Base-by-base conservation (phyloP, 2,888 invertebrate species). In the Cerastoderma edule region DNA sequence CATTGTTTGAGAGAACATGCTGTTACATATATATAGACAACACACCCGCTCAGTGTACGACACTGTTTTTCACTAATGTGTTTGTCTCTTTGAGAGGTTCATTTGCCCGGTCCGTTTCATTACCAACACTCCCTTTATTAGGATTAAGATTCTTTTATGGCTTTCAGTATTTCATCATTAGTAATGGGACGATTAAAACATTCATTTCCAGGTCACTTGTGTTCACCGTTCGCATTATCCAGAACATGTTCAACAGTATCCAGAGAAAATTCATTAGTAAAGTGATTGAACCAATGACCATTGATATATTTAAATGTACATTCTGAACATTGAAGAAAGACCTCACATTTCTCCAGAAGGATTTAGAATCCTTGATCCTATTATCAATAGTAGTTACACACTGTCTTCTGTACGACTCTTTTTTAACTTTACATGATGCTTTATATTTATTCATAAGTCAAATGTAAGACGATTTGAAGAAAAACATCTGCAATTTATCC, bases 151-250 rank as follows among this genome's bases (percentile, higher is more conserved):
- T 13, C 22, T 6, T 64, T 19, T 27, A 64, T 44, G 16, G 32
- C 24, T 22, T 13, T 39, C 33, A 35, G 6, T n/a, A 64, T 39
- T 4, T 64, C 64, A 10, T 39, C 39, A 39, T 64, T 44, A 10
- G 35, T 39, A 35, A 64, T 64, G 35, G 10, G 13, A 35, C 22
- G 2, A 39, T 64, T 64, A 39, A 64, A 60, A 4, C 30, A 13
- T 30, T 16, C 32, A 6, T 30, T 33, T 60, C 22, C 32, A 16
- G 24, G n/a, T 16, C 24, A n/a, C n/a, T 48, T 16, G n/a, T 22
- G 24, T 22, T 48, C 48, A 8, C 24, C 48, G 5, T 48, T 24
- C 24, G n/a, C 6, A 16, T 4, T 16, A 22, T 22, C n/a, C 5
- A 48, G 6, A 48, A 22, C 19, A 4, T 22, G 3, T 22, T 48